Base-by-base conservation (phyloP, 2,113 vertebrate genomes). In the Calonectris borealis region DNA sequence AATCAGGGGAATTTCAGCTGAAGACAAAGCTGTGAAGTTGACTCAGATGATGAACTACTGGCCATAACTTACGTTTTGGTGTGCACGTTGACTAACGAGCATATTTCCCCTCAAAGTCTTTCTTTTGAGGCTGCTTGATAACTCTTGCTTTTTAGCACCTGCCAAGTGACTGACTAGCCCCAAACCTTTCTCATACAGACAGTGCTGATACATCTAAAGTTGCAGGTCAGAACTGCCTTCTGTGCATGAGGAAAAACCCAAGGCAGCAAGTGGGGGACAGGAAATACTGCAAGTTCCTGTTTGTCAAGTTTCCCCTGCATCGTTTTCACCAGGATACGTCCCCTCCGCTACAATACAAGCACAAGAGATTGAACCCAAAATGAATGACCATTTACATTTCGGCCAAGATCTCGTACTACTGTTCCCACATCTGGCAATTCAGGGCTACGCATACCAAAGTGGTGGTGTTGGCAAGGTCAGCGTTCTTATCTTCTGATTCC, bases 231-330 rank as follows among this genome's bases (percentile, higher is more conserved):
- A 87, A 64, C 18, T 19, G n/a, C 25, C 29, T 60, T 51, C 85
- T 34, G 16, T 16, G 40, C 17, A 13, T 3, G 25, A 90, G 57
- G n/a, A 55, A 85, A 92, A 92, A 60, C 21, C 10, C 65, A 57
- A 72, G 54, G 57, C 70, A 72, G 36, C 21, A 49, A 83, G 31
- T 3, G 3, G 7, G 19, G 57, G 42, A 54, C 46, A 58, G 48
- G 77, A 94, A 91, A 94, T 15, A 85, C 44, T 24, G 40, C 75
- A 95, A 77, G 82, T 80, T 96, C 73, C 44, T 52, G 86, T 82
- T 81, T 76, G 69, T 79, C 48, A 79, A 60, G 16, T 71, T 94
- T 94, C 64, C 48, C 25, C 57, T 44, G 4, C 16, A 49, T 11
- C 24, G 0, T 94, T 90, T 86, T 87, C 65, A 87, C 51, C 27